Evolutionary conservation across 2,888 invertebrate species (phyloP), one percentile per base, ranked within the genome.

Genomic region (Latrodectus hesperus): DNA sequence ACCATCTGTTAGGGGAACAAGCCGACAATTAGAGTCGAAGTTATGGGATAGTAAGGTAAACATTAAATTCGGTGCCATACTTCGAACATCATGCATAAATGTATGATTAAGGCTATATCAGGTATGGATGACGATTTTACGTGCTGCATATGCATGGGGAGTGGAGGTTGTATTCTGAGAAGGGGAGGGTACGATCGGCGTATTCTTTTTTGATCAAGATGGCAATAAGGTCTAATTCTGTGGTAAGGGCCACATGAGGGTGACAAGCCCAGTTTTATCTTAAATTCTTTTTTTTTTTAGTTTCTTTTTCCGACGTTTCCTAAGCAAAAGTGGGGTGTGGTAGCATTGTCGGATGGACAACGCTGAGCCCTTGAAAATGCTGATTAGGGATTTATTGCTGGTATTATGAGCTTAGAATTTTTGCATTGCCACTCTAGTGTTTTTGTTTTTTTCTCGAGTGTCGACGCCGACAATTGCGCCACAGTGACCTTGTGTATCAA

Each of bases 31-130:
- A 86, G 64, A 55, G 55, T 14, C 26, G 60, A 65, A 17, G 72
- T 77, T 77, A 65, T 74, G 65, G 81, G 52, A 76, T 64, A 22
- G 67, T 70, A 81, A 75, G 86, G 71, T 72, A 86, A 86, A 86
- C 86, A 86, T 86, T 81, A 86, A 76, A 76, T 65, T 64, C 67
- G 79, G 85, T 85, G 85, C 79, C 85, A 68, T 85, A 85, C 85
- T 85, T 26, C 73, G 67, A 68, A 52, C 73, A 80, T 85, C 79
- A 85, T 85, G 85, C 85, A 85, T 85, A 85, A 80, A 85, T 85
- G 80, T 75, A 85, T 85, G 85, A 80, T 85, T 70, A 73, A 75
- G 70, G 77, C 64, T 68, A 83, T 55, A 55, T 26, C 55, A 70
- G 76, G 70, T 68, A 82, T 82, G 79, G 79, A 53, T 84, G 77